A percentile compares a stretch with the other conserved stretches of the same genome.
These are phyloP conservation scores for Troides oblongomaculatus DNA, from an alignment of 2,888 invertebrate genomes.

Conservation along the genomic window DNA sequence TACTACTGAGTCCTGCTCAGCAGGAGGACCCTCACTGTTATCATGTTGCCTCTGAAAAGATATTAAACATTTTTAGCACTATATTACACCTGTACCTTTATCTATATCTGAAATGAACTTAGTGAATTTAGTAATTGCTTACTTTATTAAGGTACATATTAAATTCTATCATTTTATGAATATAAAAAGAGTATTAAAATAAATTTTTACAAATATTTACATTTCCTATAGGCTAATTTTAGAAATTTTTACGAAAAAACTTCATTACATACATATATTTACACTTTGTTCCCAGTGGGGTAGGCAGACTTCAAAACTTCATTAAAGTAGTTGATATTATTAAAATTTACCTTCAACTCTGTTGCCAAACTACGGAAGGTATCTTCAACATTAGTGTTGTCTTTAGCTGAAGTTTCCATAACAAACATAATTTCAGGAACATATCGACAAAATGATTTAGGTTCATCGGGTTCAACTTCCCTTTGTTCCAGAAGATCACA, in stretches of 20 bases:
- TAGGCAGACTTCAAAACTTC: too few relatives aligned
- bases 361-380: conserved; percentile 92
- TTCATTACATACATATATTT: too few relatives aligned
- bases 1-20: conserved; percentile 82
- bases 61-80: not conserved
- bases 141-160: too few relatives aligned
- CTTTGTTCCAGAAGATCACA: conserved; percentile 90
- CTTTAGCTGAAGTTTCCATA: conserved; percentile 94
- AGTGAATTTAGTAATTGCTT: too few relatives aligned
- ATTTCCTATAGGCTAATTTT: too few relatives aligned
- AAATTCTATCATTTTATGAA: too few relatives aligned
- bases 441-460: conserved; percentile 91
- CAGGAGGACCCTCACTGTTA: conserved; percentile 81
- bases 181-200: too few relatives aligned
- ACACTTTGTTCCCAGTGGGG: too few relatives aligned
- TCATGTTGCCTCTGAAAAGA: conserved; percentile 87
- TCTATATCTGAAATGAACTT: too few relatives aligned
- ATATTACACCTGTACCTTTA: not conserved
- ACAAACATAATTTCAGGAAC: conserved; percentile 92
- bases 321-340: too few relatives aligned
- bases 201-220: too few relatives aligned
- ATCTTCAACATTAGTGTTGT: conserved; percentile 94
- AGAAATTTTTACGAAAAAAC: too few relatives aligned
- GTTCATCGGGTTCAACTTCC: conserved; percentile 92
- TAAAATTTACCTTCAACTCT: conserved; percentile 85